Percentiles rank a stretch among this genome's conserved stretches.
Conservation (phyloP, 2,113 vertebrate genomes). For the Circaetus gallicus region DNA sequence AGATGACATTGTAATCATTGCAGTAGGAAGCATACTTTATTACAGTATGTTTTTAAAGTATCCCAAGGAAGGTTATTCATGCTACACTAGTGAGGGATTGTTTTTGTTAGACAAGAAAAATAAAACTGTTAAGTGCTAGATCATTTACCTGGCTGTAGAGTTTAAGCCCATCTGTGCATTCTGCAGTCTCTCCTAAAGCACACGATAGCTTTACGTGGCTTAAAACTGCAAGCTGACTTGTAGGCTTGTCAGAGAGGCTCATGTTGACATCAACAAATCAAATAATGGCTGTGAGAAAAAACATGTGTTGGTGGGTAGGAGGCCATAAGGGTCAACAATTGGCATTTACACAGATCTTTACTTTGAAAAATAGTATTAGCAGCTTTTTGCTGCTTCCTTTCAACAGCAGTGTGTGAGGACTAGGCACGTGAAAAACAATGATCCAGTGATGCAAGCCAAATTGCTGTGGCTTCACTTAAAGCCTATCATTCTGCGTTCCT, state of each 20-base stretch:
- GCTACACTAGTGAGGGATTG: not conserved
- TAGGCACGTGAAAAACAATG: not conserved
- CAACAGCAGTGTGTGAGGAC: not conserved
- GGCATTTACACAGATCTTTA: not conserved
- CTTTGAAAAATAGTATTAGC: constrained; percentile 16
- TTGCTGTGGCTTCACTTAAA: not conserved
- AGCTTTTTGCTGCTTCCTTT: not conserved
- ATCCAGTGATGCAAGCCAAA: not conserved
- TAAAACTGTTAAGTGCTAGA: constrained; percentile 3
- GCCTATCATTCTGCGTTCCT: not conserved
- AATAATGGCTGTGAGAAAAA: not conserved
- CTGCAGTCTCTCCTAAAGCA: not conserved
- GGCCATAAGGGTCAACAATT: not conserved
- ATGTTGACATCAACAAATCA: not conserved
- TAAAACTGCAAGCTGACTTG: not conserved
- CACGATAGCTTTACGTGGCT: not conserved
- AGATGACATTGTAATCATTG: constrained; percentile 44
- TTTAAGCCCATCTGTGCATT: not conserved
- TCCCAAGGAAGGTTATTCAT: constrained; percentile 5
- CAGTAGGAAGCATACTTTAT: constrained; percentile 24
- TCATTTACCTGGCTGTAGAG: not conserved
- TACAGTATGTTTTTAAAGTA: not conserved
- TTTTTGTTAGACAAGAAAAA: constrained; percentile 52
- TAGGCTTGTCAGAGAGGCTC: not conserved
- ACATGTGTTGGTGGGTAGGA: not conserved